Percentiles rank a stretch among this genome's conserved stretches.
These are phyloP conservation scores for Sarcophaga rosellei DNA, from an alignment of 2,888 invertebrate genomes.

Conservation along the genomic window DNA sequence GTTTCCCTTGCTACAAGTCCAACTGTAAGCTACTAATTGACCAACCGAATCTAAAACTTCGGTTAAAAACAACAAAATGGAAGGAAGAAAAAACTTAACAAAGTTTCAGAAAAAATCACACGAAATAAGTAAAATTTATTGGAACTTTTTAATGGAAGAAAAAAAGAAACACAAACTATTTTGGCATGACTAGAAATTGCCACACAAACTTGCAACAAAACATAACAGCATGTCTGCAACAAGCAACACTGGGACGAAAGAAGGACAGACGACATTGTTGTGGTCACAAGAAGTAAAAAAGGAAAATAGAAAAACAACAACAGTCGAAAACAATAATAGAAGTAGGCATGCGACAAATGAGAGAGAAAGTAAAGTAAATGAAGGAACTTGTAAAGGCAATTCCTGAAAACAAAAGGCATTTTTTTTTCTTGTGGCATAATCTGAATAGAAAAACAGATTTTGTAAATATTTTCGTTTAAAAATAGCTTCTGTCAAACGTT, in stretches of 20 bases:
- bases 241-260: slow-evolving; percentile 35
- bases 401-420: slow-evolving; percentile 43
- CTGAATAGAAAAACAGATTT: slow-evolving; percentile 14
- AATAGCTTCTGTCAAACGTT: slow-evolving; percentile 63
- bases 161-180: slow-evolving; percentile 1
- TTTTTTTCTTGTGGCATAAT: slow-evolving; percentile 36
- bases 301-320: slow-evolving; percentile 25
- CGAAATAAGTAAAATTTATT: slow-evolving; percentile 19
- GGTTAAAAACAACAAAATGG: not conserved
- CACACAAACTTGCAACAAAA: slow-evolving; percentile 27
- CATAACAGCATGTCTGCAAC: not conserved
- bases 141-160: not conserved
- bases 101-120: not conserved
- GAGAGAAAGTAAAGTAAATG: slow-evolving; percentile 53
- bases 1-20: too few relatives aligned
- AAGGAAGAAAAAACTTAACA: not conserved
- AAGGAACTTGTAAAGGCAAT: slow-evolving; percentile 44
- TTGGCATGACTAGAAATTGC: slow-evolving; percentile 37
- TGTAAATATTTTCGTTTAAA: slow-evolving; percentile 52
- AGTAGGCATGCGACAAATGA: slow-evolving; percentile 59
- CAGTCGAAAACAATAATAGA: slow-evolving; percentile 30
- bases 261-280: slow-evolving; percentile 16
- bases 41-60: not conserved
- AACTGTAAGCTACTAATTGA: too few relatives aligned
- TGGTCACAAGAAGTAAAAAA: not conserved